phyloP scores from a whole-genome alignment of 2,113 vertebrate species.

The Mystacornis crossleyi region DNA sequence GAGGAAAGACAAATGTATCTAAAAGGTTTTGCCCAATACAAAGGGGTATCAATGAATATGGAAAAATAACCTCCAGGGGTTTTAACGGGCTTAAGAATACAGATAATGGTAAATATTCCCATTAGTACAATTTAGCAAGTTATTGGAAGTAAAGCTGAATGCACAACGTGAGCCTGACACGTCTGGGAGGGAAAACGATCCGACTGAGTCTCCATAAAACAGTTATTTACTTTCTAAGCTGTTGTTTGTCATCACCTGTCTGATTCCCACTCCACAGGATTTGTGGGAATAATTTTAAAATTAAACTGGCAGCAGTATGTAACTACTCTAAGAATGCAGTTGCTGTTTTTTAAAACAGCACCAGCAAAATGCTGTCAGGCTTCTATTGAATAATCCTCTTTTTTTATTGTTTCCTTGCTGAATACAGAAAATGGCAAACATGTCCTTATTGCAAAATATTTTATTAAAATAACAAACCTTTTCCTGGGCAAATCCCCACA shows the following conservation, averaged over 20 bases:
- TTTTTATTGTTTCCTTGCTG: background rate
- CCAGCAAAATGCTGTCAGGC: background rate
- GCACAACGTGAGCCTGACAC: background rate
- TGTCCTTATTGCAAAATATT: background rate
- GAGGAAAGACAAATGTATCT: background rate
- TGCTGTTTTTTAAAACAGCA: background rate
- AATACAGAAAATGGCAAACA: background rate
- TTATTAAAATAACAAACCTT: background rate
- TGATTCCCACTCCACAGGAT: background rate
- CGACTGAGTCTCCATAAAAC: background rate
- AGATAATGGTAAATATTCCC: background rate
- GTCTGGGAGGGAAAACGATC: rapidly evolving
- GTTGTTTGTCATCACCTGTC: background rate
- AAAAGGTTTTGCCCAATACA: background rate
- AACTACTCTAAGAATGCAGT: background rate
- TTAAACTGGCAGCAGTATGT: background rate
- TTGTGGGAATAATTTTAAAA: background rate
- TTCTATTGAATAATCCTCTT: background rate
- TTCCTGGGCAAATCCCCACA: background rate
- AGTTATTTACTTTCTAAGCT: background rate
- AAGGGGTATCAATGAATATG: background rate
- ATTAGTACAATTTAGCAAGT: background rate
- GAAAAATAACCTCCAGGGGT: background rate
- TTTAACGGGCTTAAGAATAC: background rate
- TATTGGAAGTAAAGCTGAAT: background rate